phyloP scores from a whole-genome alignment of 2,113 vertebrate species.

The Neolamprologus cancellatus region DNA sequence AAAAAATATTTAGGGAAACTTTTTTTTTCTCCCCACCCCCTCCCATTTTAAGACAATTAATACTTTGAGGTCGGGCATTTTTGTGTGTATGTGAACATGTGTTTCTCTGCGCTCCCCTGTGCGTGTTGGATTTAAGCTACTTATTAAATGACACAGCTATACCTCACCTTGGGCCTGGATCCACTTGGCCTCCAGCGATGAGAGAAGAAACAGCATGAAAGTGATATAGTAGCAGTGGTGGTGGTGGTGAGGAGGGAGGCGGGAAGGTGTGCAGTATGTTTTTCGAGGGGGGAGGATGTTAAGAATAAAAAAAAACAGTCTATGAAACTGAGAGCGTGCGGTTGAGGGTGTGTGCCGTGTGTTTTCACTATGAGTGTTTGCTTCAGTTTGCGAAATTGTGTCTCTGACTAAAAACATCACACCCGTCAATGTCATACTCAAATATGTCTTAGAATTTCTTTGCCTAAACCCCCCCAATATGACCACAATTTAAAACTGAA shows the following conservation, averaged over 20 bases:
- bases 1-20: neutral
- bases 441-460: neutral
- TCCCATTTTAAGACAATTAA: neutral
- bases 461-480: neutral
- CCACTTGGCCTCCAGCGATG: slow-evolving; percentile 32
- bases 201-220: slow-evolving; percentile 5
- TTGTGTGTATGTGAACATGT: slow-evolving; percentile 20
- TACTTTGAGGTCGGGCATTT: neutral
- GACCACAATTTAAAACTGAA: neutral
- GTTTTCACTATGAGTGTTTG: neutral
- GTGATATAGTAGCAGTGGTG: slow-evolving; percentile 20
- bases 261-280: neutral
- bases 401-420: neutral
- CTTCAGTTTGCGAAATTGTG: neutral
- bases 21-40: neutral
- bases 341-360: neutral
- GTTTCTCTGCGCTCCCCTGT: neutral
- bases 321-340: neutral
- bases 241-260: neutral
- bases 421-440: neutral
- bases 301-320: neutral
- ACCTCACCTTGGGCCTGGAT: slow-evolving; percentile 26
- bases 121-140: slow-evolving; percentile 47
- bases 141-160: slow-evolving; percentile 57
- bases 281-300: neutral